phyloP scores from a whole-genome alignment of 2,888 invertebrate species.

The Clunio marinus region DNA sequence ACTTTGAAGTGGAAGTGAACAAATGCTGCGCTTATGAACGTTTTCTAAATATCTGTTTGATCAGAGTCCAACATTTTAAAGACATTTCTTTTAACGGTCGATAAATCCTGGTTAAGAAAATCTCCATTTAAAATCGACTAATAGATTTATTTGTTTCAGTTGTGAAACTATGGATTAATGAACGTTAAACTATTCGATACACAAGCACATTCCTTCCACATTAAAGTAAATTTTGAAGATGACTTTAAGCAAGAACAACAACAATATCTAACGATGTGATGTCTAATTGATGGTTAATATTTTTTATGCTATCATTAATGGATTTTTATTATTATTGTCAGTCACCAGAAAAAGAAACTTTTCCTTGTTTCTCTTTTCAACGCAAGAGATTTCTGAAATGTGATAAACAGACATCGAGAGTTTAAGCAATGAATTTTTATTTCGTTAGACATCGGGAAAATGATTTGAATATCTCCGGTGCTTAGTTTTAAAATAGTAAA shows the following conservation, averaged over 20 bases:
- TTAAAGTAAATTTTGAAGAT: too few relatives aligned
- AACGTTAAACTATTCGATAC: neutral
- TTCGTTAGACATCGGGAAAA: neutral
- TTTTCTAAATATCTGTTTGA: neutral
- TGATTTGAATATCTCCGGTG: slow-evolving; percentile 18
- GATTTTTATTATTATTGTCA: slow-evolving; percentile 17
- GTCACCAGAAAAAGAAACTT: neutral
- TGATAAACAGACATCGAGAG: slow-evolving; percentile 27
- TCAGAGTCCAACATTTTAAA: too few relatives aligned
- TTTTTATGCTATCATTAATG: slow-evolving; percentile 32
- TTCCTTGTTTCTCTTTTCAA: neutral
- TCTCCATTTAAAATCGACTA: neutral
- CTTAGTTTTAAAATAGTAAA: neutral
- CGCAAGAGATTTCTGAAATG: slow-evolving; percentile 3
- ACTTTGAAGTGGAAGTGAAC: too few relatives aligned
- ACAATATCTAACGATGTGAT: neutral
- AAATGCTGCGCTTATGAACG: neutral
- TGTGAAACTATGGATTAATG: neutral
- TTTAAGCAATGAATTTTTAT: neutral
- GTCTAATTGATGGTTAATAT: slow-evolving; percentile 35
- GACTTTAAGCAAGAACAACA: neutral
- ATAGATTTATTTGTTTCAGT: slow-evolving; percentile 5
- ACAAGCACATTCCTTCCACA: too few relatives aligned
- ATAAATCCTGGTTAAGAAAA: neutral
- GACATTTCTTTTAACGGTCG: too few relatives aligned